These are phyloP conservation scores for Pterophyllum scalare DNA, from an alignment of 2,113 vertebrate species.

Conservation along the genomic window DNA sequence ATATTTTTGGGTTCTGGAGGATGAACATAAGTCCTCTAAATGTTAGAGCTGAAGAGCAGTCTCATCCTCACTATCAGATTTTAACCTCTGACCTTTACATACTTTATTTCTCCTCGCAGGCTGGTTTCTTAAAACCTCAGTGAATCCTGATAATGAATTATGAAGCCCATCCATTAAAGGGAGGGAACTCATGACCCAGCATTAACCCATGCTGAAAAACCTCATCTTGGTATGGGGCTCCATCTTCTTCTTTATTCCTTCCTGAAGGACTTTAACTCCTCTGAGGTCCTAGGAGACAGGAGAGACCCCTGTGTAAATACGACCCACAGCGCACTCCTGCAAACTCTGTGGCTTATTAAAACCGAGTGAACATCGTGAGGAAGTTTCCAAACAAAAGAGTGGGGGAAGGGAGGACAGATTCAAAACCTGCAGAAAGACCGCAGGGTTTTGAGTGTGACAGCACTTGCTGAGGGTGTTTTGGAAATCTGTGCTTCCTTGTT, in stretches of 20 bases:
- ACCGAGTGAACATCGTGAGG: conserved; percentile 71
- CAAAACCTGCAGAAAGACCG: background rate
- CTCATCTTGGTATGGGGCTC: conserved; percentile 43
- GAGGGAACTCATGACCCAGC: conserved; percentile 46
- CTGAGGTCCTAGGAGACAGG: conserved; percentile 42
- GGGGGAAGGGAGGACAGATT: conserved; percentile 20
- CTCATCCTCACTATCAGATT: conserved; percentile 24
- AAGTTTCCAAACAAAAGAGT: conserved; percentile 62
- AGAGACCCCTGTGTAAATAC: conserved; percentile 65
- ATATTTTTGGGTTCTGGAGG: background rate
- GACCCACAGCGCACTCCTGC: conserved; percentile 59
- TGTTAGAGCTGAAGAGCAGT: background rate
- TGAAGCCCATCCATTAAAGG: conserved; percentile 9
- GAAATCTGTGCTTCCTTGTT: background rate
- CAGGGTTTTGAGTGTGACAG: conserved; percentile 16
- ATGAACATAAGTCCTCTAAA: background rate
- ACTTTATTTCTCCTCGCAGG: background rate
- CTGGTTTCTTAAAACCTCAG: conserved; percentile 9
- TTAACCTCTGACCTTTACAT: conserved; percentile 28
- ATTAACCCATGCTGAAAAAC: conserved; percentile 43
- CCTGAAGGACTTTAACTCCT: conserved; percentile 33
- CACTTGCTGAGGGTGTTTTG: conserved; percentile 13
- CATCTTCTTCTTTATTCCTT: conserved; percentile 30
- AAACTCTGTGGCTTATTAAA: conserved; percentile 69
- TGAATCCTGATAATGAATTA: conserved; percentile 28